Base-by-base conservation (phyloP, 2,888 invertebrate genomes). In the Nowickia ferox region DNA sequence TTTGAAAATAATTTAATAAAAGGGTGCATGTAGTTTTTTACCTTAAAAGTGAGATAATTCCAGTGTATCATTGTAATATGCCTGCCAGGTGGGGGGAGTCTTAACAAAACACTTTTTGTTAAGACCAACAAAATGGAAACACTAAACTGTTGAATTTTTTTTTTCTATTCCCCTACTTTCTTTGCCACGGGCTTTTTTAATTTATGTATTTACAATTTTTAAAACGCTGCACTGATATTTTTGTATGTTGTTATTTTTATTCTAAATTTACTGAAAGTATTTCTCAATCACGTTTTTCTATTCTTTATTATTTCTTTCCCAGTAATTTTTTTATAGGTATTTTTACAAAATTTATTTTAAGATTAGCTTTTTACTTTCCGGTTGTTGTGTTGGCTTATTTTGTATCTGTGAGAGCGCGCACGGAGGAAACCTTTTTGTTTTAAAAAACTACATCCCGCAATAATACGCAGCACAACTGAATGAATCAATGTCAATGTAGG, bases 1-100 rank as follows among this genome's bases (percentile, higher is more conserved):
- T 69, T 42, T 10, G 19, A 6, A 63, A 51, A 51, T 17, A 8
- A 17, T 53, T 8, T 17, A 17, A 2, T 53, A 17, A 22, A 15
- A 19, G 22, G 9, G 30, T 22, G 2, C n/a, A n/a, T 8, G 9
- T 46, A 30, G n/a, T 19, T 11, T 48, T 42, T 75, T 72, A 80
- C 79, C 79, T 79, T 72, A 79, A 57, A 79, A 22, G 72, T 57
- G 38, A 79, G 19, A 79, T 79, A 80, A 53, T 80, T 40, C 72
- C 72, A 80, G 40, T 72, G 72, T 22, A 65, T 1, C 72, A 80
- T 65, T 71, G 63, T 30, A 44, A 6, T 61, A 57, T 55, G 4
- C 4, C n/a, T 69, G 38, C 22, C 9, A 42, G 42, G 17, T 1
- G 30, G 46, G 57, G 17, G 30, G 17, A 44, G 8, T 17, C 38